phyloP scores from a whole-genome alignment of 2,888 invertebrate genomes.

The Nomada lathburiana region DNA sequence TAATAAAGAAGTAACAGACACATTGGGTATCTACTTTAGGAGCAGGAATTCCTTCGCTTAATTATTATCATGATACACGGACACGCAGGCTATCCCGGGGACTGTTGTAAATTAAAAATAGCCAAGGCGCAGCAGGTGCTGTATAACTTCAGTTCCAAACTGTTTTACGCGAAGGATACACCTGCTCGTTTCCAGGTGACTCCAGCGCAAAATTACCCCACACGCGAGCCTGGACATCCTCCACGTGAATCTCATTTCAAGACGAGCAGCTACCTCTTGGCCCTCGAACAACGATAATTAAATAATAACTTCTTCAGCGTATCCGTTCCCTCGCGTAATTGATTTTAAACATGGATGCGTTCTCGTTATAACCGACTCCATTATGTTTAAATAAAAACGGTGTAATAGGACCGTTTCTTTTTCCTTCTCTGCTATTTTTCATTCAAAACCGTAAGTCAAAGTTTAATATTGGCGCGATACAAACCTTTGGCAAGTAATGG shows the following conservation, averaged over 20 bases:
- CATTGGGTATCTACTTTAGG: neutral
- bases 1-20: constrained; percentile 1
- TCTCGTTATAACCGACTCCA: no score
- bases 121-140: constrained; percentile 31
- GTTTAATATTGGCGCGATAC: no score
- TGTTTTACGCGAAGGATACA: constrained; percentile 41
- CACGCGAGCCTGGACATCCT: constrained; percentile 4
- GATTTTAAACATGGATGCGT: neutral
- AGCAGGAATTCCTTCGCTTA: constrained; percentile 2
- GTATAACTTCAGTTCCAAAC: constrained; percentile 33
- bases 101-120: constrained; percentile 38
- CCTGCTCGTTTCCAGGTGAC: constrained; percentile 56
- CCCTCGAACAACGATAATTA: constrained; percentile 1
- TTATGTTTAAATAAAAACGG: no score
- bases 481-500: no score
- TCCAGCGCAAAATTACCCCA: constrained; percentile 42
- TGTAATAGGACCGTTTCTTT: no score
- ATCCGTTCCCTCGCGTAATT: neutral
- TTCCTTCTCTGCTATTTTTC: no score
- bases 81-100: neutral
- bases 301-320: neutral
- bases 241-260: neutral
- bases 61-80: constrained; percentile 6
- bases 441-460: no score
- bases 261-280: neutral